Conservation (phyloP, 1,140 invertebrate species). For the Formica exsecta region DNA sequence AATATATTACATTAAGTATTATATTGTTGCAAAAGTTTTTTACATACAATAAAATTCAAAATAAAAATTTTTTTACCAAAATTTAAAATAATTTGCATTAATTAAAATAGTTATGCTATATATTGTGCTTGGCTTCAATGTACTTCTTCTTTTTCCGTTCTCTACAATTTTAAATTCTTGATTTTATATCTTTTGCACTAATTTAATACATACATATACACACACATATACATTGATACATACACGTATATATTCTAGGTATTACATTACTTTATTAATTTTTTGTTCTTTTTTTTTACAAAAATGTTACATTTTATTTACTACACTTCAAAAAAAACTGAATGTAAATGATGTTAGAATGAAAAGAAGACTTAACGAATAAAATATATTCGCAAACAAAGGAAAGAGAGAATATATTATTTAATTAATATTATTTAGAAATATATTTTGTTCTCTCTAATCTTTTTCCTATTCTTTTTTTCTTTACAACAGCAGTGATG, state of each 20-base stretch:
- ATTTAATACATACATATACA: constrained; percentile 54
- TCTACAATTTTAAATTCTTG: not conserved
- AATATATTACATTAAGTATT: constrained; percentile 25
- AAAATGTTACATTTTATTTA: constrained; percentile 77
- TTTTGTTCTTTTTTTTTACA: constrained; percentile 74
- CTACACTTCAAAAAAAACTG: constrained; percentile 68
- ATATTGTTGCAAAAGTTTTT: constrained; percentile 40
- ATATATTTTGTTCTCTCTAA: constrained; percentile 8
- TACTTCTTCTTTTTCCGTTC: not conserved
- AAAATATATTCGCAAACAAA: constrained; percentile 1
- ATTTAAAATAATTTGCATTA: not conserved
- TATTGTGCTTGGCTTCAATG: not conserved
- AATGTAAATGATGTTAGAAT: constrained; percentile 65
- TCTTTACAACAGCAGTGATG: not conserved
- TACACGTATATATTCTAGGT: constrained; percentile 72
- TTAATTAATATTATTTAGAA: not conserved
- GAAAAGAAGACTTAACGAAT: constrained; percentile 54
- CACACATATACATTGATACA: constrained; percentile 31
- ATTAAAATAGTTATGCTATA: constrained; percentile 1
- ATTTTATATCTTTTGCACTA: constrained; percentile 48
- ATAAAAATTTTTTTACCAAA: constrained; percentile 1
- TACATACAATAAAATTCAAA: not conserved
- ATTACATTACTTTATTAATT: constrained; percentile 74
- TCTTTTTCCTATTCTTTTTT: not conserved
- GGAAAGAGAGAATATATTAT: not conserved